Evolutionary conservation across 2,888 invertebrate species (phyloP), one percentile per base, ranked within the genome.

Genomic region (Acanthosepion pharaonis): DNA sequence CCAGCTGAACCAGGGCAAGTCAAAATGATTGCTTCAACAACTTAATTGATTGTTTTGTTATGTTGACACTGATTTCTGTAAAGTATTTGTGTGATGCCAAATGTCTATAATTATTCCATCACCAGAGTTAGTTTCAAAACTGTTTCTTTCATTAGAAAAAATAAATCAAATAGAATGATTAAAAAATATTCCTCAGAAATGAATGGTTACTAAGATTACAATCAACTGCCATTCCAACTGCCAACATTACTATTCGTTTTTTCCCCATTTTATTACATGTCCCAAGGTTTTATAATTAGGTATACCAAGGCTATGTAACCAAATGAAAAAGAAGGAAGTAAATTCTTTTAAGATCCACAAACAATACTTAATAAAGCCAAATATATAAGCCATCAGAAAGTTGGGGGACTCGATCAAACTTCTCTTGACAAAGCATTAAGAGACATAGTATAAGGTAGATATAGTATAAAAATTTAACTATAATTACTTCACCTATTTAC

Each of bases 51-150:
- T 78, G 78, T 78, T 78, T 78, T 15, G n/a, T 78, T 78, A 15
- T 78, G 78, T 78, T 78, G 78, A 78, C 78, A 78, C 78, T 78
- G 78, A 78, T 78, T 78, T 78, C 78, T n/a, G 78, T 78, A n/a
- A 78, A 78, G 78, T n/a, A 78, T 78, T 78, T 78, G 78, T 78
- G 78, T 33, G n/a, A 78, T 78, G 78, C n/a, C n/a, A 78, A 78
- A 78, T 78, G 78, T n/a, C 78, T 78, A 78, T 78, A 78, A 78
- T 78, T 78, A 78, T 78, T 11, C 78, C n/a, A 78, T 78, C 78
- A 78, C 9, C n/a, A n/a, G 9, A 33, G 11, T 78, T 78, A n/a
- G 78, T 78, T 78, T 78, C 78, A 33, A 78, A 78, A 78, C 78
- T 33, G 15, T n/a, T 78, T 78, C 78, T 78, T 33, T 78, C n/a